Conservation (phyloP, 2,797 vertebrate genomes). For the Chaunax sp. region DNA sequence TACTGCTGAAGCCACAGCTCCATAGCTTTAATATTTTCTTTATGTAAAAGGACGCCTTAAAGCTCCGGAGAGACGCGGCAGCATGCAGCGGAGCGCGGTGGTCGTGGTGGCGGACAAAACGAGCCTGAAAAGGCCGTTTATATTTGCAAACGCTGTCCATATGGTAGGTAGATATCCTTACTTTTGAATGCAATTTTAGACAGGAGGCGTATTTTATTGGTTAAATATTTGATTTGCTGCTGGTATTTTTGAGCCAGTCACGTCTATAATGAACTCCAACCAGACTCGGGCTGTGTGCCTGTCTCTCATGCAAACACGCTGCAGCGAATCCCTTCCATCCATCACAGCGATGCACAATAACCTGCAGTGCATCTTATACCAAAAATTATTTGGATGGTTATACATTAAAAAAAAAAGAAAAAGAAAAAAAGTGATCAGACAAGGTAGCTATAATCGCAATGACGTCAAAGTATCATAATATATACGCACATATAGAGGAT, state of each 20-base stretch:
- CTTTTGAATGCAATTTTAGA: slow-evolving; percentile 15
- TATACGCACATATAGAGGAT: slow-evolving; percentile 5
- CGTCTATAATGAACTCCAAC: neutral
- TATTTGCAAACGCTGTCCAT: slow-evolving; percentile 77
- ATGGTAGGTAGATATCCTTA: slow-evolving; percentile 64
- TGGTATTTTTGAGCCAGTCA: neutral
- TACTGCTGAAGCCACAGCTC: slow-evolving; percentile 15
- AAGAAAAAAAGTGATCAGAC: neutral
- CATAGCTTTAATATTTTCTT: slow-evolving; percentile 8
- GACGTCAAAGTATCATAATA: fast-evolving
- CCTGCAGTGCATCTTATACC: slow-evolving; percentile 11
- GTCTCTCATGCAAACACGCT: slow-evolving; percentile 15
- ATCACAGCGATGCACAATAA: neutral
- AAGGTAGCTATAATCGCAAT: neutral
- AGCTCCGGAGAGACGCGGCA: slow-evolving; percentile 40
- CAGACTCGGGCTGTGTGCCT: neutral
- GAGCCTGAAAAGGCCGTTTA: slow-evolving; percentile 79
- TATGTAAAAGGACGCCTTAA: slow-evolving; percentile 32
- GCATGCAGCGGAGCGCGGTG: slow-evolving; percentile 79
- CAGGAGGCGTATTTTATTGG: slow-evolving; percentile 27
- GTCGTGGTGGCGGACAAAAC: slow-evolving; percentile 80
- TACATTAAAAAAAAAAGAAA: too few relatives aligned
- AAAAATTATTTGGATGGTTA: neutral
- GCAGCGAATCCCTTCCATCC: slow-evolving; percentile 22
- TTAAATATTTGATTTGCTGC: slow-evolving; percentile 1